Evolutionary conservation across 2,797 vertebrate species (phyloP).

Genomic region (Helicolenus hilgendorfi): DNA sequence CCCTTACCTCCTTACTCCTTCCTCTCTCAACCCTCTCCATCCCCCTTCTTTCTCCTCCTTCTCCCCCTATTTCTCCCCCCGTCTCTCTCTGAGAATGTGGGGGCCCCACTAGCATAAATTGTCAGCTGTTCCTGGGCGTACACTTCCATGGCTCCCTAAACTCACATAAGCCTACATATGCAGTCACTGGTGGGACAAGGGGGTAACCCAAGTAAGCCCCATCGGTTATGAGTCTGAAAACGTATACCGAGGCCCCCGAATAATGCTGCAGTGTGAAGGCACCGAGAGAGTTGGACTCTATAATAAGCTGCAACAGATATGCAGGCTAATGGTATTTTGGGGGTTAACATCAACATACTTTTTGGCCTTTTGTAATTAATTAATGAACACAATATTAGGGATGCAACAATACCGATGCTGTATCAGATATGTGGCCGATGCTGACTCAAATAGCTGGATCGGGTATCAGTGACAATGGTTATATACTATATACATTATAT

Average conservation of each 20-base stretch:
- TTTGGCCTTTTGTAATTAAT: slow-evolving; percentile 20
- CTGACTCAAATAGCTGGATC: too few species aligned
- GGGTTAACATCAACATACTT: slow-evolving; percentile 13
- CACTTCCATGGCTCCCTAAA: slow-evolving; percentile 86
- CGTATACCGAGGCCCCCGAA: slow-evolving; percentile 70
- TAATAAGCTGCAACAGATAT: slow-evolving; percentile 67
- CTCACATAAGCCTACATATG: slow-evolving; percentile 84
- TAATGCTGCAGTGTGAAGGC: slow-evolving; percentile 69
- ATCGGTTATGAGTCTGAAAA: slow-evolving; percentile 80
- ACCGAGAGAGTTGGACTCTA: slow-evolving; percentile 51
- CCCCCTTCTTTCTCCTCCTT: neutral
- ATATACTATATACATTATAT: too few species aligned
- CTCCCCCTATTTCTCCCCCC: neutral
- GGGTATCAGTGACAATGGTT: too few species aligned
- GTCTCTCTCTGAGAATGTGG: slow-evolving; percentile 86
- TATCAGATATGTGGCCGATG: too few species aligned
- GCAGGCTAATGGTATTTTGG: slow-evolving; percentile 40
- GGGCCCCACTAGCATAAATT: slow-evolving; percentile 89
- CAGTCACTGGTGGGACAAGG: slow-evolving; percentile 76
- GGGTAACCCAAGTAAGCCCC: slow-evolving; percentile 84
- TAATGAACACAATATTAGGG: neutral
- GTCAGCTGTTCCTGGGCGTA: slow-evolving; percentile 90
- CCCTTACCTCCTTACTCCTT: slow-evolving; percentile 14
- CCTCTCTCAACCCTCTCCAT: neutral
- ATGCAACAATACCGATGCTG: too few species aligned